These are phyloP conservation scores for Halocynthia aurantium DNA, from an alignment of 23 tunicate species.

Conservation along the genomic window DNA sequence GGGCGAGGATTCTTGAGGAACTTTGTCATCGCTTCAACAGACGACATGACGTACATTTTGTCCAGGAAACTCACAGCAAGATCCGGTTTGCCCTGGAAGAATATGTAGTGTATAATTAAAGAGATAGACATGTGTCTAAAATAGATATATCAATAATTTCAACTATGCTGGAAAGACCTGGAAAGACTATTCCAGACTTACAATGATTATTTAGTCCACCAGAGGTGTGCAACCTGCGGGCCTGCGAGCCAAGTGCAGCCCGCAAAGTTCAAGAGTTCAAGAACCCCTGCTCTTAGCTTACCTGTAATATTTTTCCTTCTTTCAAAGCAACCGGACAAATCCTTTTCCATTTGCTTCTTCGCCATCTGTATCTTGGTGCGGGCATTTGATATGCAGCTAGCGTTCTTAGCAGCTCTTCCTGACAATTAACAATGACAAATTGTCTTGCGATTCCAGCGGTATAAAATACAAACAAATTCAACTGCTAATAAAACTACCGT, in stretches of 20 bases:
- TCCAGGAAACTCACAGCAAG: slow-evolving; percentile 87
- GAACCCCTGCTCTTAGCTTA: too few relatives aligned
- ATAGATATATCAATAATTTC: too few relatives aligned
- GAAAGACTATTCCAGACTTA: too few relatives aligned
- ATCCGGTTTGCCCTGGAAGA: slow-evolving; percentile 69
- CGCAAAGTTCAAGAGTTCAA: too few relatives aligned
- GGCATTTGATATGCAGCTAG: slow-evolving; percentile 86
- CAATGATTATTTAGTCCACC: too few relatives aligned
- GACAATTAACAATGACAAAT: background rate
- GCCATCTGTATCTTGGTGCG: slow-evolving; percentile 78
- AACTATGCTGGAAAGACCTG: too few relatives aligned
- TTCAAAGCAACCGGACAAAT: slow-evolving; percentile 89
- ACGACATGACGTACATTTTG: slow-evolving; percentile 89
- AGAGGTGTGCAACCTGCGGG: too few relatives aligned
- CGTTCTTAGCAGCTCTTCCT: slow-evolving; percentile 88
- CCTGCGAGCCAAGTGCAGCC: too few relatives aligned
- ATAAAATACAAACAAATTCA: background rate
- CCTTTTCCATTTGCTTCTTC: slow-evolving; percentile 86
- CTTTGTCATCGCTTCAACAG: slow-evolving; percentile 83
- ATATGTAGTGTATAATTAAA: too few relatives aligned
- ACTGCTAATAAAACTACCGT: slow-evolving; percentile 37
- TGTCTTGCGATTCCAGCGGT: background rate
- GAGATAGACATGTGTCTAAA: too few relatives aligned
- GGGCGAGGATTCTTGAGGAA: slow-evolving; percentile 92
- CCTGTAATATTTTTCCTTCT: slow-evolving; percentile 80